Evolutionary conservation across 2,888 invertebrate species (phyloP).

Genomic region (Cataglyphis albicans): DNA sequence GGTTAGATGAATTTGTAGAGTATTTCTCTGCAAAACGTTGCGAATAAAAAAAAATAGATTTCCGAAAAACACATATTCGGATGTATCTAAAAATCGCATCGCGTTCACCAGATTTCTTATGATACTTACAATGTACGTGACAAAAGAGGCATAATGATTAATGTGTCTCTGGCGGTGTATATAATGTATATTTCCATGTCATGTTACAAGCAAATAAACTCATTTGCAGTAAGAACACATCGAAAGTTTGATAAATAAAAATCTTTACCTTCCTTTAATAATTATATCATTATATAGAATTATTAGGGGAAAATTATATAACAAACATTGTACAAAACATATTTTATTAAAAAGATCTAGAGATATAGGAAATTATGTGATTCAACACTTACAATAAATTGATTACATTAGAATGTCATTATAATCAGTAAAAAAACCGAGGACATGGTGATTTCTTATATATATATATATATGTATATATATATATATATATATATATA

Average conservation of each 20-base stretch:
- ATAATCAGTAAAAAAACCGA: slow-evolving; percentile 48
- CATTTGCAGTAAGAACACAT: slow-evolving; percentile 51
- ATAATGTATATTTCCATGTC: slow-evolving; percentile 77
- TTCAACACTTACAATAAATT: slow-evolving; percentile 76
- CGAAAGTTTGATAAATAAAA: not conserved
- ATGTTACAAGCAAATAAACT: slow-evolving; percentile 69
- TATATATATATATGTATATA: not conserved
- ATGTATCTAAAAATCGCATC: not conserved
- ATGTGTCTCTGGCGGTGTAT: slow-evolving; percentile 65
- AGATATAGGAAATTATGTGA: slow-evolving; percentile 76
- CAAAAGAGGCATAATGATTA: slow-evolving; percentile 32
- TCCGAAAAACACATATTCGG: not conserved
- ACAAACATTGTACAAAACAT: slow-evolving; percentile 79
- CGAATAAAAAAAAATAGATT: slow-evolving; percentile 1
- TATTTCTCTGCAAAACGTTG: slow-evolving; percentile 1
- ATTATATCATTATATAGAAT: not conserved
- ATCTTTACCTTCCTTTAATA: not conserved
- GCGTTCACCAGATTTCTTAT: slow-evolving; percentile 42
- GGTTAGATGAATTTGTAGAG: slow-evolving; percentile 2
- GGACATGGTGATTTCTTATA: not conserved
- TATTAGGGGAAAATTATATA: not conserved
- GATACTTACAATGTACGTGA: slow-evolving; percentile 63
- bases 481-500: too few species aligned
- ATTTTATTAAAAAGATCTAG: slow-evolving; percentile 81
- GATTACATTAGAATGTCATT: slow-evolving; percentile 60